Evolutionary conservation across 2,113 vertebrate species (phyloP).

Genomic region (Crotalus helleri): DNA sequence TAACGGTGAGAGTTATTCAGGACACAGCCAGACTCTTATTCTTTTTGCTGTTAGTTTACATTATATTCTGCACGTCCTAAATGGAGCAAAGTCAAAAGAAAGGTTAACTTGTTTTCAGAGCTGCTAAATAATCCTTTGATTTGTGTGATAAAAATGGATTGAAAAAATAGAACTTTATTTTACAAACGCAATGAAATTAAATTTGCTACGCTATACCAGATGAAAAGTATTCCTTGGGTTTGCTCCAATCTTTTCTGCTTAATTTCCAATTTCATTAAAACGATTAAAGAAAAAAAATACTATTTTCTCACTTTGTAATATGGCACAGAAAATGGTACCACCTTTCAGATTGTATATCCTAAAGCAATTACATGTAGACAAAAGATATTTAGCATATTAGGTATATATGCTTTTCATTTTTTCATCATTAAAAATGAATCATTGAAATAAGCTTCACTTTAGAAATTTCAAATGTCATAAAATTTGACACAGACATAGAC

Average conservation of each 20-base stretch:
- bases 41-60: not conserved
- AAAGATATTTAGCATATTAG: conserved; percentile 14
- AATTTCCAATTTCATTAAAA: conserved; percentile 55
- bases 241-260: conserved; percentile 41
- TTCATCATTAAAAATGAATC: conserved; percentile 21
- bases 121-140: conserved; percentile 9
- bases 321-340: conserved; percentile 24
- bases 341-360: conserved; percentile 18
- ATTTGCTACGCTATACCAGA: conserved; percentile 23
- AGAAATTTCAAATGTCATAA: conserved; percentile 35
- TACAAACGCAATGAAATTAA: conserved; percentile 44
- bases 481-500: not conserved
- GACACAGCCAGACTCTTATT: not conserved
- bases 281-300: conserved; percentile 49
- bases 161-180: conserved; percentile 6
- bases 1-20: not conserved
- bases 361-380: conserved; percentile 25
- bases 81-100: not conserved
- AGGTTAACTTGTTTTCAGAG: not conserved
- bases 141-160: not conserved
- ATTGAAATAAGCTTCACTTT: conserved; percentile 42
- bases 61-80: not conserved
- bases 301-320: not conserved
- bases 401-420: not conserved
- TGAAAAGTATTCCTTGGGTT: conserved; percentile 30